Conservation (phyloP, 2,888 invertebrate species). For the Orthonevra nobilis region DNA sequence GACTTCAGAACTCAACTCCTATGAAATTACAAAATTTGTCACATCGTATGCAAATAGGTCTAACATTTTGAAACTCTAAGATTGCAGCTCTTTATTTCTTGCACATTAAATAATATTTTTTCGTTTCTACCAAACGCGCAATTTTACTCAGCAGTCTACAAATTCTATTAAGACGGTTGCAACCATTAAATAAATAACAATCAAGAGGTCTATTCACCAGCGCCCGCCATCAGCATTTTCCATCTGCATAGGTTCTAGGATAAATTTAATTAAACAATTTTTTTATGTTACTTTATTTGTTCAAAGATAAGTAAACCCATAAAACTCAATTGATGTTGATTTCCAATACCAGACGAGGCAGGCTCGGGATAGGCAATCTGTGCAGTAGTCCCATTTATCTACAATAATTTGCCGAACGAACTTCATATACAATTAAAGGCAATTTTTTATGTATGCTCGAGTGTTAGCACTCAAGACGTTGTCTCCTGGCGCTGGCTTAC, state of each 20-base stretch:
- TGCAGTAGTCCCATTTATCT: slow-evolving; percentile 1
- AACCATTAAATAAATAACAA: slow-evolving; percentile 15
- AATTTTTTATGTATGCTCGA: background rate
- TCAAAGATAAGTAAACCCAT: slow-evolving; percentile 8
- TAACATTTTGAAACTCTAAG: no score
- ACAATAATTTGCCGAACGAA: slow-evolving; percentile 4
- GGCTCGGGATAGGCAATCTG: background rate
- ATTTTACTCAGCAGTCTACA: slow-evolving; percentile 1
- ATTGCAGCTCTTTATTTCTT: no score
- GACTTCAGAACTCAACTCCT: no score
- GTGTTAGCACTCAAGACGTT: background rate
- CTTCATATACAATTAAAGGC: slow-evolving; percentile 1
- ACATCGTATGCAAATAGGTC: no score
- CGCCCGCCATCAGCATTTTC: background rate
- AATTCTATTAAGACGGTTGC: background rate
- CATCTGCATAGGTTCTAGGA: background rate
- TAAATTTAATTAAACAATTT: slow-evolving; percentile 21
- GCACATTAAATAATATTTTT: no score
- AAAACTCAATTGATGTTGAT: slow-evolving; percentile 6
- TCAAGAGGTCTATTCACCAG: background rate
- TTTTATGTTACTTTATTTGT: background rate
- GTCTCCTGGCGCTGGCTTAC: background rate
- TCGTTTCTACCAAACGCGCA: slow-evolving; percentile 1
- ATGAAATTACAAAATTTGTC: no score
- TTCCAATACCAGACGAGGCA: background rate